phyloP scores from a whole-genome alignment of 1,140 invertebrate genomes.

The Drosophila arawakana region DNA sequence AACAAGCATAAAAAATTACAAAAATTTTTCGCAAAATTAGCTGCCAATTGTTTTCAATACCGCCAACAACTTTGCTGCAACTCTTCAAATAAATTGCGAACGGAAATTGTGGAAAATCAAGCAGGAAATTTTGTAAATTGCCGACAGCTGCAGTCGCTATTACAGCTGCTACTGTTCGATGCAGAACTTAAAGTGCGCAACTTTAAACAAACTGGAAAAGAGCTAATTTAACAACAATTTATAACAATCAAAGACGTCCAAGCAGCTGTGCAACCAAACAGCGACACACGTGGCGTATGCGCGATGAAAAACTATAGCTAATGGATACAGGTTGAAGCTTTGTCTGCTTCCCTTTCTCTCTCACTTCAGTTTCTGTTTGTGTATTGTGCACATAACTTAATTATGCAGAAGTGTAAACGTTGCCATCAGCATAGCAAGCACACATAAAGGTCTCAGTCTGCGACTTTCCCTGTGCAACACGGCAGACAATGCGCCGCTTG shows the following conservation, averaged over 20 bases:
- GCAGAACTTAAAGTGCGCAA: constrained; percentile 39
- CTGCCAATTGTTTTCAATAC: constrained; percentile 78
- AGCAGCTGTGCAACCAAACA: constrained; percentile 14
- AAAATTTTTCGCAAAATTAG: constrained; percentile 81
- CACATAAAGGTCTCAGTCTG: constrained; percentile 20
- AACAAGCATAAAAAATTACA: constrained; percentile 63
- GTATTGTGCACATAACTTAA: constrained; percentile 74
- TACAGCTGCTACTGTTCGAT: constrained; percentile 10
- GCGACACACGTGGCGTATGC: constrained; percentile 60
- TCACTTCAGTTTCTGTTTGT: constrained; percentile 29
- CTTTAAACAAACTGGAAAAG: constrained; percentile 42
- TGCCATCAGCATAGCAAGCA: constrained; percentile 41
- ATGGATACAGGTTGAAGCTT: constrained; percentile 45
- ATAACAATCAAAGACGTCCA: constrained; percentile 69
- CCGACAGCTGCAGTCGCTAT: constrained; percentile 44
- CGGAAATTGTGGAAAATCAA: constrained; percentile 77
- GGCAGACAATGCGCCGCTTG: constrained; percentile 68
- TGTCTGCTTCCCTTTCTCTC: not conserved
- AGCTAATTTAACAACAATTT: constrained; percentile 64
- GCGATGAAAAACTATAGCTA: constrained; percentile 58
- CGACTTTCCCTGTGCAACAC: constrained; percentile 34
- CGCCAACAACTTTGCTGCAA: constrained; percentile 60
- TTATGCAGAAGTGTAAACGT: constrained; percentile 79
- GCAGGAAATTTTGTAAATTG: constrained; percentile 72
- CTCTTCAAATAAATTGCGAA: constrained; percentile 67